phyloP scores from a whole-genome alignment of 2,797 vertebrate species.

The Botia almorhae region DNA sequence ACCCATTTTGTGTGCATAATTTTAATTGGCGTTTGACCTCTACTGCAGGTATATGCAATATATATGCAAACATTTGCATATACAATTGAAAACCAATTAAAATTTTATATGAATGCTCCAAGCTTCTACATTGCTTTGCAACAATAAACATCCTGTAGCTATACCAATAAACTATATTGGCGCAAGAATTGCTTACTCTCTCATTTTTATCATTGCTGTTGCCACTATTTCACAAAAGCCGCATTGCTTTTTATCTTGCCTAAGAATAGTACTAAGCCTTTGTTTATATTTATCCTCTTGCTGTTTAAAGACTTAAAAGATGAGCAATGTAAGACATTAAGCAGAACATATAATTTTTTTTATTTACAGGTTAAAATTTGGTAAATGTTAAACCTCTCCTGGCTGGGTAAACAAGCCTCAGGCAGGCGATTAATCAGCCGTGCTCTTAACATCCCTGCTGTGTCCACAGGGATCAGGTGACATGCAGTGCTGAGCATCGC shows the following conservation, averaged over 20 bases:
- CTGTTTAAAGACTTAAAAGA: background rate
- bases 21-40: background rate
- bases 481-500: constrained; percentile 6
- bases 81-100: no score
- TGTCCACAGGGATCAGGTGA: constrained; percentile 44
- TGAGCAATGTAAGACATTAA: background rate
- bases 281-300: background rate
- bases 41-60: no score
- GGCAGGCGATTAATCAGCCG: constrained; percentile 58
- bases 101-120: no score
- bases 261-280: no score
- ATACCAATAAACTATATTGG: no score
- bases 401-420: constrained; percentile 57
- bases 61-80: no score
- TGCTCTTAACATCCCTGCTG: constrained; percentile 52
- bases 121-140: no score
- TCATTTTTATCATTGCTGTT: no score
- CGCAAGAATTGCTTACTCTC: no score
- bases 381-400: constrained; percentile 36
- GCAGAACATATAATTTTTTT: background rate
- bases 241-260: no score
- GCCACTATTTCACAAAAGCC: no score
- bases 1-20: background rate
- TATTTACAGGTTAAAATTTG: constrained; percentile 49
- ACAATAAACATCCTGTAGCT: no score